Conservation (phyloP, 2,113 vertebrate species). For the Madoqua kirkii region DNA sequence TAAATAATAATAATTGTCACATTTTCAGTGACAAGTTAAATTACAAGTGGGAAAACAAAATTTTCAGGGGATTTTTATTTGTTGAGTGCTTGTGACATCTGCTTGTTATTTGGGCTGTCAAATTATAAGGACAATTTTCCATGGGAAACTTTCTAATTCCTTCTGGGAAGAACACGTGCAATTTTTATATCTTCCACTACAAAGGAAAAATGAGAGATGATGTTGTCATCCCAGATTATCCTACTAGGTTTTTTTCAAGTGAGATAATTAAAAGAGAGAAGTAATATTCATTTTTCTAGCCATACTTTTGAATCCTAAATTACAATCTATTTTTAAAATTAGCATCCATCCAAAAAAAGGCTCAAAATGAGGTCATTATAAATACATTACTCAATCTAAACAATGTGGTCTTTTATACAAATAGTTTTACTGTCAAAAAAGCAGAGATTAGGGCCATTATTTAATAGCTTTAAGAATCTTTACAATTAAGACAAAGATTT, state of each 20-base stretch:
- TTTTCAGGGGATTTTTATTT: not conserved
- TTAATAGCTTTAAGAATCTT: not conserved
- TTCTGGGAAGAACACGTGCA: not conserved
- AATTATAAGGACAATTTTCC: not conserved
- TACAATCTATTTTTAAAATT: not conserved
- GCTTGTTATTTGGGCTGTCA: not conserved
- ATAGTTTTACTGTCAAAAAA: not conserved
- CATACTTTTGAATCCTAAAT: not conserved
- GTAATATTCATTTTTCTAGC: not conserved
- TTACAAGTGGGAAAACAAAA: not conserved
- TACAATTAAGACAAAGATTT: not conserved
- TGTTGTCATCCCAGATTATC: not conserved
- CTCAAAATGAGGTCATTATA: not conserved
- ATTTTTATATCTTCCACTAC: not conserved
- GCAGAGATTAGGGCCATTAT: not conserved
- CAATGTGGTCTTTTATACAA: not conserved
- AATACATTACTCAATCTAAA: not conserved
- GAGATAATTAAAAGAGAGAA: not conserved
- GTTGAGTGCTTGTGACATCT: not conserved
- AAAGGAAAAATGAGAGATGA: not conserved
- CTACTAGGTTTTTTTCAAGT: not conserved
- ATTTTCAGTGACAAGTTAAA: slow-evolving; percentile 3
- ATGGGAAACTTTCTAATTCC: not conserved
- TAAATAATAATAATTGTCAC: not conserved
- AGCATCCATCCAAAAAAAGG: not conserved